Evolutionary conservation across 37 sponge, comb jelly and placozoan genomes (phyloP), one percentile per base, ranked within the genome.

Genomic region (Geodia barretti): DNA sequence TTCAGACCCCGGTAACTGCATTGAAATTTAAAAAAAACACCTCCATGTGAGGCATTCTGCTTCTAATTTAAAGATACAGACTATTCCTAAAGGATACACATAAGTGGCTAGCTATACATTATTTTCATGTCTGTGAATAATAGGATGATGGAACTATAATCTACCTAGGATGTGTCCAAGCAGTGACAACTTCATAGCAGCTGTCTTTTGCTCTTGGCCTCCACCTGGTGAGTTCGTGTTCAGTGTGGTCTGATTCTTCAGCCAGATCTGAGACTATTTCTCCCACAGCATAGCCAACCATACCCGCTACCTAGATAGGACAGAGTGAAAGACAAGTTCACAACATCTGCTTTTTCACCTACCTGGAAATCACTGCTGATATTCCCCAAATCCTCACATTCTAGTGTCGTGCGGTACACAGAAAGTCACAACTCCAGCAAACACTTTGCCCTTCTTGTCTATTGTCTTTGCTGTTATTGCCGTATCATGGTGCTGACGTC

Each of bases 251-350:
- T n/a, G 59, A 64, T 24, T 38, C 41, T 54, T 24, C 54, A 33
- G 1, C 39, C 39, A 4, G 42, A 20, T 39, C 41, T 77, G 39
- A 32, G 29, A 38, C 58, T 40, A 76, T 75, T 70, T 94, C 95
- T 29, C 95, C 95, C 9, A 90, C 85, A 43, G 95, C 91, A 83
- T 94, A 94, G 3, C 77, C 91, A 29, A 94, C 59, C 70, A 94
- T 78, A 32, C 84, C 80, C 40, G 28, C 29, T 4, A 94, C 79
- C 95, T 94, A 36, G 3, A 80, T 31, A 21, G 54, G 54, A 14
- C 54, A 41, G 26, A 9, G 60, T 29, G 72, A 41, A 29, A 21
- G 26, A 19, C 3, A 28, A 62, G 33, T 40, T 65, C 9, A 30
- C 47, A 4, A 73, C 40, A 38, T 24, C 40, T 23, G 47, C 28